phyloP scores from a whole-genome alignment of 1,140 invertebrate genomes.

The Oreohelix idahoensis region DNA sequence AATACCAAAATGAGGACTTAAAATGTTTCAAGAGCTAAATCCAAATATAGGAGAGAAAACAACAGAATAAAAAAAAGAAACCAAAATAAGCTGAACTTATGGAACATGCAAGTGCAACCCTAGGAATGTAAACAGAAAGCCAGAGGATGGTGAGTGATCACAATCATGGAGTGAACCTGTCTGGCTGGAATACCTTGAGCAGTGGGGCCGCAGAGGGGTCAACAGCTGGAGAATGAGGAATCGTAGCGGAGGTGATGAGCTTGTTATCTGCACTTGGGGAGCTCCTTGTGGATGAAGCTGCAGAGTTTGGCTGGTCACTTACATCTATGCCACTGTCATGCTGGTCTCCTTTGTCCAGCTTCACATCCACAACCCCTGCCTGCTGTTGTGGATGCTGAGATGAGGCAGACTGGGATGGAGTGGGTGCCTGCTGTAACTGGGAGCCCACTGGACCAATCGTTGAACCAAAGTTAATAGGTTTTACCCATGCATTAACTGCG shows the following conservation, averaged over 20 bases:
- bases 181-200: slow-evolving; percentile 23
- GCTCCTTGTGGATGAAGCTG: slow-evolving; percentile 74
- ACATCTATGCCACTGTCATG: slow-evolving; percentile 76
- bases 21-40: no score
- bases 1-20: no score
- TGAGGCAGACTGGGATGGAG: slow-evolving; percentile 13
- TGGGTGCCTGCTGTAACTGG: slow-evolving; percentile 36
- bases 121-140: no score
- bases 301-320: slow-evolving; percentile 74
- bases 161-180: no score
- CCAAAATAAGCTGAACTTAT: no score
- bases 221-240: background rate
- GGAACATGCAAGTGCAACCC: no score
- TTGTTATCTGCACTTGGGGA: slow-evolving; percentile 74
- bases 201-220: slow-evolving; percentile 1
- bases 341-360: slow-evolving; percentile 72
- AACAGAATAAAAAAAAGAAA: no score
- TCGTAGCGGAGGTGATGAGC: slow-evolving; percentile 47
- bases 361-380: slow-evolving; percentile 48
- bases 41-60: no score
- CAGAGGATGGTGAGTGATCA: no score
- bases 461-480: slow-evolving; percentile 79
- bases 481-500: slow-evolving; percentile 87
- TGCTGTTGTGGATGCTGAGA: slow-evolving; percentile 17
- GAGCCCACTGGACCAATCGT: slow-evolving; percentile 36